Base-by-base conservation (phyloP, 2,888 invertebrate species). In the Acanthoscelides obtectus region DNA sequence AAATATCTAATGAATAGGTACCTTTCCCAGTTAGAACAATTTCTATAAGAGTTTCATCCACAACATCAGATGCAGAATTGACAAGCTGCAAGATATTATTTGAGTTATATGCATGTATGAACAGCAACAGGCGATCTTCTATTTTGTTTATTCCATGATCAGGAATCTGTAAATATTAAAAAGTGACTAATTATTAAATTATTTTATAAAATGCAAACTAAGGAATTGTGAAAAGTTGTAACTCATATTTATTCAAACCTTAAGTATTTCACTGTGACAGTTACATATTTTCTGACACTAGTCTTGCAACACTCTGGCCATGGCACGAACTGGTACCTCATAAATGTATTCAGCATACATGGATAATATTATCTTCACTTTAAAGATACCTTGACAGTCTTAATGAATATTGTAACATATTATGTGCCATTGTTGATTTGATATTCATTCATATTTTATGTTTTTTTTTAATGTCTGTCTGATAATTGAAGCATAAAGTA, bases 1-100 rank as follows among this genome's bases (percentile, higher is more conserved):
- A 8, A 12, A 12, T 8, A 19, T 63, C 63, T 63, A 8, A 63
- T 63, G 8, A 19, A 70, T 68, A 67, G 21, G 90, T 87, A 85
- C 85, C 79, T 83, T 83, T 85, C 94, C 97, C 96, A 79, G 96
- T 96, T 81, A 99, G 89, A 77, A 99, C 97, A 83, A 99, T 96
- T 89, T 99, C 99, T 75, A 99, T 92, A 76, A 99, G 90, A 25
- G 97, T 95, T 86, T 98, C 98, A 85, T 99, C 98, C 65, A 91
- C 90, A 81, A 99, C 92, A 86, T 99, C 98, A 3, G 94, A 90
- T 72, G 94, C 94, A 69, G 95, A 92, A 86, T 94, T 95, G 85
- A 99, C 92, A 79, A 97, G 91, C 87, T 96, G 95, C 81, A 99
- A 90, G 83, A 99, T 94, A 88, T 99, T 99, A 79, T 93, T 90